phyloP scores from a whole-genome alignment of 2,888 invertebrate species.

The Leucophenga montana region DNA sequence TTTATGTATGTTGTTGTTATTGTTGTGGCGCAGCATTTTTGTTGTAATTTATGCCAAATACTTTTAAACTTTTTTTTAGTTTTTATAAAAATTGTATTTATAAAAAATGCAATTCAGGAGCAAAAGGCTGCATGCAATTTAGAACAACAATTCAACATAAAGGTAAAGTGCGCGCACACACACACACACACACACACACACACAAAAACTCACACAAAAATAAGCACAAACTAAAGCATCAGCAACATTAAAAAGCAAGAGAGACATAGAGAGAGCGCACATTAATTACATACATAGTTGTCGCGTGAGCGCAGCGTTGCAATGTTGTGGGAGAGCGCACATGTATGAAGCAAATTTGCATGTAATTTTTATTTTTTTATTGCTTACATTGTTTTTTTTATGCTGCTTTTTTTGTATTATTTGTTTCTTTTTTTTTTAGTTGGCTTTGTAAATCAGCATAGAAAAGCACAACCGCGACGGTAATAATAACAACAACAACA shows the following conservation, averaged over 20 bases:
- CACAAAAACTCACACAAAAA: neutral
- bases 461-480: neutral
- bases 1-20: too few relatives aligned
- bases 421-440: neutral
- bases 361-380: slow-evolving; percentile 23
- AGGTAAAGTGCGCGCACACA: neutral
- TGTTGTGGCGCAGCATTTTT: neutral
- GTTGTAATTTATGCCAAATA: neutral
- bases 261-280: neutral
- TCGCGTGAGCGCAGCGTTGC: neutral
- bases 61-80: neutral
- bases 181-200: neutral
- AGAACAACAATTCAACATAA: too few relatives aligned
- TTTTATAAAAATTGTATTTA: neutral
- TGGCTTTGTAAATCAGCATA: neutral
- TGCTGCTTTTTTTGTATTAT: neutral
- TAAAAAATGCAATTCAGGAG: too few relatives aligned
- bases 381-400: slow-evolving; percentile 13
- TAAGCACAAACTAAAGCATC: too few relatives aligned
- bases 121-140: too few relatives aligned
- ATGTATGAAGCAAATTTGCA: neutral
- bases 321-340: neutral
- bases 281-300: neutral
- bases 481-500: neutral
- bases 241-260: neutral